Conservation (phyloP, 2,888 invertebrate genomes). For the Philereme vetulata region DNA sequence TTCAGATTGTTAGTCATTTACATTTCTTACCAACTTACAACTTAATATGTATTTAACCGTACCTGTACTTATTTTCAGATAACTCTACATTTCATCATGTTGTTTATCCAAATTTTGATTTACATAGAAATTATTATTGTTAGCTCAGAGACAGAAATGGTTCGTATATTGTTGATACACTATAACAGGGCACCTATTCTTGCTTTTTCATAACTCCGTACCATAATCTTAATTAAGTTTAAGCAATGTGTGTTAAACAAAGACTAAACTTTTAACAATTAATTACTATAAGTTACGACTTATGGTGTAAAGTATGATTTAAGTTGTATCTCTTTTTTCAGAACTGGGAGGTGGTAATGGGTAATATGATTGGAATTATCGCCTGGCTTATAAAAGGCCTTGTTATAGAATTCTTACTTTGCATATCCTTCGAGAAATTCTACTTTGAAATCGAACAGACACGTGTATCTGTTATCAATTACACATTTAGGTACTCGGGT, state of each 20-base stretch:
- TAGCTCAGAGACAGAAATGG: background rate
- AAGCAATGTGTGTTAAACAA: no score
- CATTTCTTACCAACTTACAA: no score
- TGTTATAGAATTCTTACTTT: conserved; percentile 2
- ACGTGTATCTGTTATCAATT: background rate
- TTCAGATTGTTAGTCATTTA: background rate
- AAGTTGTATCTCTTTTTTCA: background rate
- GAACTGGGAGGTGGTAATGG: background rate
- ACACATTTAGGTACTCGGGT: conserved; percentile 1
- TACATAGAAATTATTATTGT: conserved; percentile 6
- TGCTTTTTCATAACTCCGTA: no score
- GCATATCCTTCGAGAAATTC: conserved; percentile 15
- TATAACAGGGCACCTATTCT: no score
- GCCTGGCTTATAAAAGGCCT: conserved; percentile 5
- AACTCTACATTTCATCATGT: conserved; percentile 8
- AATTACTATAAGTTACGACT: no score
- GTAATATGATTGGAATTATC: background rate
- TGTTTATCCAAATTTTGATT: conserved; percentile 11
- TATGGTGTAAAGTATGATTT: no score
- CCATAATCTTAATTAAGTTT: no score
- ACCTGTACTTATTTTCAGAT: conserved; percentile 3
- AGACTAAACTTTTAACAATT: no score
- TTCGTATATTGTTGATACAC: background rate
- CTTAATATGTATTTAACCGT: no score
- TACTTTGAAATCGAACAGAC: conserved; percentile 8